Conservation (phyloP, 2,113 vertebrate species). For the Trichomycterus rosablanca region DNA sequence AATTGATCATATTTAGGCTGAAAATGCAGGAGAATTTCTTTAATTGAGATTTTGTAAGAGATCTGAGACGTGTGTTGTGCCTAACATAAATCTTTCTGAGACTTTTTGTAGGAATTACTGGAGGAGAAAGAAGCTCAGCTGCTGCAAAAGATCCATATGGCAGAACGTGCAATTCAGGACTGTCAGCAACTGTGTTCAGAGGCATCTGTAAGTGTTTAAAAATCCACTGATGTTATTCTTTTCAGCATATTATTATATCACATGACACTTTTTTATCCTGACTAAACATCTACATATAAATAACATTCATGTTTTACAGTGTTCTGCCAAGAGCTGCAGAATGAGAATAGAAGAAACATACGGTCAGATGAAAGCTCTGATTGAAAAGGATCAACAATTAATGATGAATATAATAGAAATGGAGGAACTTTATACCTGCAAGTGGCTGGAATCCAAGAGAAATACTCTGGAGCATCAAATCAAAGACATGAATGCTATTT, state of each 20-base stretch:
- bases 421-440: constrained; percentile 57
- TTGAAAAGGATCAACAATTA: constrained; percentile 64
- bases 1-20: too few species aligned
- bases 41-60: too few species aligned
- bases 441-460: constrained; percentile 59
- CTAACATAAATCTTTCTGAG: too few species aligned
- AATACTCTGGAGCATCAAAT: constrained; percentile 52
- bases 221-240: background rate
- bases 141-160: constrained; percentile 55
- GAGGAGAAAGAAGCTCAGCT: constrained; percentile 53
- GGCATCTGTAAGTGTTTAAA: constrained; percentile 52
- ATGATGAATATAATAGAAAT: constrained; percentile 67
- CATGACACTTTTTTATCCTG: background rate
- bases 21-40: too few species aligned
- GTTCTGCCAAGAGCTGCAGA: constrained; percentile 53
- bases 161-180: constrained; percentile 57
- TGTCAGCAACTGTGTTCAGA: constrained; percentile 58
- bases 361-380: constrained; percentile 56
- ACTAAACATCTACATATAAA: background rate
- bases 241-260: background rate
- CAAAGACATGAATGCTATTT: constrained; percentile 53
- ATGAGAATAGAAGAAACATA: constrained; percentile 63
- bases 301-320: constrained; percentile 37
- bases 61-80: too few species aligned
- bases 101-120: constrained; percentile 50